These are phyloP conservation scores for Hiodon alosoides DNA, from an alignment of 2,113 vertebrate genomes.

Conservation along the genomic window DNA sequence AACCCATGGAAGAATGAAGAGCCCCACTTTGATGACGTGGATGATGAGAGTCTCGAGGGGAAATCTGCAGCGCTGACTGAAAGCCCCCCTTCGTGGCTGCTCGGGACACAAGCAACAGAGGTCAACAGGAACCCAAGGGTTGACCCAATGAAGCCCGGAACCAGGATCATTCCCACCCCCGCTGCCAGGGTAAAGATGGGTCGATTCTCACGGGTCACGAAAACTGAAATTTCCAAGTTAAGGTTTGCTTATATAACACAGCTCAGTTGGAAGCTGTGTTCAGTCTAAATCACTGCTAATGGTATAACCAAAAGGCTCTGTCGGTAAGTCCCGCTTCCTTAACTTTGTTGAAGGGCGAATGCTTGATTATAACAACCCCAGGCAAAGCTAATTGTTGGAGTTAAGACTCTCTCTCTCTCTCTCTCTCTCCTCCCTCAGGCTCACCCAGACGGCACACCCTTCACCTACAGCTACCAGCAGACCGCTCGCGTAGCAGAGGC, in stretches of 20 bases:
- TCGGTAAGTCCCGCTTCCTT: neutral
- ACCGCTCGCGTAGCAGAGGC: constrained; percentile 18
- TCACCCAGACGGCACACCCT: constrained; percentile 36
- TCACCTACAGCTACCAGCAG: constrained; percentile 29
- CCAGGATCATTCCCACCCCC: neutral
- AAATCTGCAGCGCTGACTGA: neutral
- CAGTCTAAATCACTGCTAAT: too few species aligned
- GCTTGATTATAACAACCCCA: neutral
- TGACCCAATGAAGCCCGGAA: neutral
- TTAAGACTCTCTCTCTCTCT: neutral
- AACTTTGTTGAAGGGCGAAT: neutral
- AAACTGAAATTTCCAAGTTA: too few species aligned
- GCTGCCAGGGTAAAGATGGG: neutral
- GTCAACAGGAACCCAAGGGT: neutral
- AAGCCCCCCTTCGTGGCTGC: constrained; percentile 5
- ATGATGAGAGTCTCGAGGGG: constrained; percentile 6
- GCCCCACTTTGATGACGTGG: neutral
- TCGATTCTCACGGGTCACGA: too few species aligned
- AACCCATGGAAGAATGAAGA: neutral
- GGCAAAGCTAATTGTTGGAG: neutral
- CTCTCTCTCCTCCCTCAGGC: neutral
- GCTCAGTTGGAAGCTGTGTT: too few species aligned
- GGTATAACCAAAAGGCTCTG: too few species aligned
- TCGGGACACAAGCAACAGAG: neutral
- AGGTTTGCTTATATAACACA: too few species aligned